Evolutionary conservation across 2,888 invertebrate genomes (phyloP).

Genomic region (Tetanocera ferruginea): DNA sequence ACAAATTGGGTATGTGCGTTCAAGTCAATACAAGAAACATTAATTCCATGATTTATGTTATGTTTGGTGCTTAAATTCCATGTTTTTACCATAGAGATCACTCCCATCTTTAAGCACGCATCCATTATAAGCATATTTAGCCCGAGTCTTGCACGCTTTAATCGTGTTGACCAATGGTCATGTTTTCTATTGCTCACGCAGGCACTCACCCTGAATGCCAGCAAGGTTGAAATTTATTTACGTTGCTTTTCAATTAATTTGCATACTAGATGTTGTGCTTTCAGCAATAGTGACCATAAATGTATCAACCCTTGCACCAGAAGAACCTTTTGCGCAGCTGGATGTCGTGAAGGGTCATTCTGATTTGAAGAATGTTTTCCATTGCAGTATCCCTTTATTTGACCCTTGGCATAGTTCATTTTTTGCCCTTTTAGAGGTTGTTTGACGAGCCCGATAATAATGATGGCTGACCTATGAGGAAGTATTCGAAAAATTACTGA

Average conservation of each 20-base stretch:
- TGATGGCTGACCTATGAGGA: conserved; percentile 63
- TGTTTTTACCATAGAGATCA: conserved; percentile 67
- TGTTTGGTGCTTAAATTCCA: conserved; percentile 65
- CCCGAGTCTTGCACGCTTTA: conserved; percentile 52
- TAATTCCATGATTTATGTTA: conserved; percentile 66
- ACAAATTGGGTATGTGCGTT: conserved; percentile 48
- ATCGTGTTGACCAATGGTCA: conserved; percentile 66
- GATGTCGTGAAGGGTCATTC: conserved; percentile 35
- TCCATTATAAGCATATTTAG: conserved; percentile 11
- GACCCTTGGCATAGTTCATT: conserved; percentile 32
- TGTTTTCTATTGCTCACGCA: conserved; percentile 46
- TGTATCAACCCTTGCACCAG: conserved; percentile 44
- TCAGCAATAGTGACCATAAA: conserved; percentile 11
- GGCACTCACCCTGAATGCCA: conserved; percentile 21
- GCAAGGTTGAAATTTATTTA: not conserved
- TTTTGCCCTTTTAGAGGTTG: conserved; percentile 9
- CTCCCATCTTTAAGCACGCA: conserved; percentile 56
- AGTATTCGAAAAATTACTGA: conserved; percentile 46
- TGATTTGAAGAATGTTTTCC: not conserved
- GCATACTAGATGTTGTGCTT: conserved; percentile 59
- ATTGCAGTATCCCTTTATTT: conserved; percentile 31
- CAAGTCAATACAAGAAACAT: conserved; percentile 47
- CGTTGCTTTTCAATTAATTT: conserved; percentile 52
- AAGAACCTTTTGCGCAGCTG: conserved; percentile 51
- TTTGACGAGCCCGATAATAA: conserved; percentile 65